phyloP scores from a whole-genome alignment of 2,113 vertebrate species.

The Elaphurus davidianus region DNA sequence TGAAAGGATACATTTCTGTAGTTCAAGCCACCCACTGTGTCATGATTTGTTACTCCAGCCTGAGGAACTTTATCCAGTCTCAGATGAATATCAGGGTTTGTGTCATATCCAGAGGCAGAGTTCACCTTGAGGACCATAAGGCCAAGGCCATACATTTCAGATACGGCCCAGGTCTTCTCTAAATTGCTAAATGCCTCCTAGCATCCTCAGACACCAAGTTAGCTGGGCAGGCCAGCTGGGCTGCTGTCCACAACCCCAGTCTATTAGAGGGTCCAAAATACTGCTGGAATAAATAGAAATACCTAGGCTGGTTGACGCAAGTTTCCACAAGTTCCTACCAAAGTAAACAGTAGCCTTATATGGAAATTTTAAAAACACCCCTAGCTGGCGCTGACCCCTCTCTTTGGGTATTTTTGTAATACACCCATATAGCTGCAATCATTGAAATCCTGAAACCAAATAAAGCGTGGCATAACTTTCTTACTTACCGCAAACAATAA shows the following conservation, averaged over 20 bases:
- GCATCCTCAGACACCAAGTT: constrained; percentile 16
- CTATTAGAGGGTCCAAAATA: constrained; percentile 67
- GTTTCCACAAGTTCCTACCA: constrained; percentile 69
- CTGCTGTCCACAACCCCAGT: constrained; percentile 12
- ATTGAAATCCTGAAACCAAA: constrained; percentile 51
- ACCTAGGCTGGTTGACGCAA: constrained; percentile 54
- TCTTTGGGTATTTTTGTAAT: constrained; percentile 49
- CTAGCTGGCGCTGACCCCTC: constrained; percentile 32
- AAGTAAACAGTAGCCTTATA: constrained; percentile 68
- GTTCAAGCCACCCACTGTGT: neutral
- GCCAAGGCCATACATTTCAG: neutral
- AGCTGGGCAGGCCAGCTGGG: constrained; percentile 14
- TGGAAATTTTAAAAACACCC: constrained; percentile 56
- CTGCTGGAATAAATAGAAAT: constrained; percentile 71
- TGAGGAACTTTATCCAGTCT: neutral
- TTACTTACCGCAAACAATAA: constrained; percentile 29
- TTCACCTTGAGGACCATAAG: neutral
- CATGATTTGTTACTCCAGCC: neutral
- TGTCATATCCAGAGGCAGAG: neutral
- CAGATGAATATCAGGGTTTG: neutral
- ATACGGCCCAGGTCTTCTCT: neutral
- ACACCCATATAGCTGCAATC: constrained; percentile 37
- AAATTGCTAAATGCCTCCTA: neutral
- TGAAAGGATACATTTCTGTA: neutral
- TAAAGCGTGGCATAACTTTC: constrained; percentile 25